Evolutionary conservation across 2,113 vertebrate species (phyloP).

Genomic region (Riparia riparia): DNA sequence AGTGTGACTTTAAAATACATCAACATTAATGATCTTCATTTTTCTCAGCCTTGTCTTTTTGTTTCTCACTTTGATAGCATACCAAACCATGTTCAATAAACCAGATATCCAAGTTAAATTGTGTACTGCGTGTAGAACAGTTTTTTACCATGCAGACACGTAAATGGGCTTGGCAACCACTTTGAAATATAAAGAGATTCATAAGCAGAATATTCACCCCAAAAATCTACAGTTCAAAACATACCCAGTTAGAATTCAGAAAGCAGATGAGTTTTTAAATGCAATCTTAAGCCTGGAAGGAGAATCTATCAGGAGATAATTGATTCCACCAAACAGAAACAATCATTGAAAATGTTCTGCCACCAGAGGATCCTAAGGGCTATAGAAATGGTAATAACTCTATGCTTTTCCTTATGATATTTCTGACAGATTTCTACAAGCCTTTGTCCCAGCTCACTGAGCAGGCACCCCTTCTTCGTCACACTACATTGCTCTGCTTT

Average conservation of each 20-base stretch:
- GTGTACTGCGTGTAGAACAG: conserved; percentile 15
- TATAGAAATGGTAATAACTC: conserved; percentile 64
- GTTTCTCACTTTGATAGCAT: conserved; percentile 36
- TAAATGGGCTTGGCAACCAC: conserved; percentile 56
- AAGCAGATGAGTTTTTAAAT: conserved; percentile 76
- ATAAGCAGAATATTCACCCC: conserved; percentile 71
- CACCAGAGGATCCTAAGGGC: conserved; percentile 43
- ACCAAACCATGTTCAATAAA: conserved; percentile 66
- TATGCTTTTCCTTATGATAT: conserved; percentile 39
- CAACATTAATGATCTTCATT: conserved; percentile 56
- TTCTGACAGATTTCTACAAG: conserved; percentile 53
- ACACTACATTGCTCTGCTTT: not conserved
- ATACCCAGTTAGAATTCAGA: conserved; percentile 72
- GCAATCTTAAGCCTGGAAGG: conserved; percentile 75
- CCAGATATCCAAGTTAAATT: conserved; percentile 41
- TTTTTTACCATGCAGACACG: not conserved
- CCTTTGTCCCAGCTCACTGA: conserved; percentile 30
- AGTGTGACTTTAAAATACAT: conserved; percentile 59
- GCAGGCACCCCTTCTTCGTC: not conserved
- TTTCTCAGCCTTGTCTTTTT: conserved; percentile 40
- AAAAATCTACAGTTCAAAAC: conserved; percentile 64
- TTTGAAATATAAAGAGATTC: conserved; percentile 67
- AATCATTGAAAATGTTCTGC: conserved; percentile 73
- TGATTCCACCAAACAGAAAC: conserved; percentile 75
- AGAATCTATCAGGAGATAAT: conserved; percentile 77